phyloP scores from a whole-genome alignment of 2,113 vertebrate species.

The Taxidea taxus region DNA sequence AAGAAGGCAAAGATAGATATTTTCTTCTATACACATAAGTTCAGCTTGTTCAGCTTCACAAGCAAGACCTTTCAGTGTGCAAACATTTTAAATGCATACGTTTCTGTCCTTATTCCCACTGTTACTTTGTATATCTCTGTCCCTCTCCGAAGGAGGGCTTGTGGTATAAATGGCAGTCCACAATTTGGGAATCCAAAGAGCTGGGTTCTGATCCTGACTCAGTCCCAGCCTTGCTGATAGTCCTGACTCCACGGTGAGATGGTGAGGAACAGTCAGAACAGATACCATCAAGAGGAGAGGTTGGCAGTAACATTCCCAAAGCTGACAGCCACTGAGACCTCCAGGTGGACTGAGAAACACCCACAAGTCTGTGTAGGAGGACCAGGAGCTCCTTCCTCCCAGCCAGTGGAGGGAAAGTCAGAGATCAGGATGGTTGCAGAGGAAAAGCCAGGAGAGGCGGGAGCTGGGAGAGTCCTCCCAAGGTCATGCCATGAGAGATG shows the following conservation, averaged over 20 bases:
- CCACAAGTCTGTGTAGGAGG: fast-evolving
- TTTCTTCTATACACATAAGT: not conserved
- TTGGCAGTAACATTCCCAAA: fast-evolving
- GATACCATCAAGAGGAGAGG: not conserved
- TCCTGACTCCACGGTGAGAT: not conserved
- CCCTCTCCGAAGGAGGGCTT: not conserved
- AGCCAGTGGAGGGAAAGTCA: too few relatives aligned
- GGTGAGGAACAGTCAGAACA: not conserved
- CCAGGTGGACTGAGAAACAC: not conserved
- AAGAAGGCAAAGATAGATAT: not conserved
- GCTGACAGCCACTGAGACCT: not conserved
- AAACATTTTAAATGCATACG: not conserved
- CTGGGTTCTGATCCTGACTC: not conserved
- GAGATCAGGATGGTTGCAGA: too few relatives aligned
- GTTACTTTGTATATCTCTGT: not conserved
- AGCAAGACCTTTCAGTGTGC: not conserved
- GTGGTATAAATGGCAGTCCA: not conserved
- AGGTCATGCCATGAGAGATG: not conserved
- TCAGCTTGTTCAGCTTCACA: not conserved
- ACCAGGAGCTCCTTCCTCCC: not conserved
- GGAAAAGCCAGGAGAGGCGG: not conserved
- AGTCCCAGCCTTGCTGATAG: not conserved
- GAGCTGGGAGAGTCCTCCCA: not conserved
- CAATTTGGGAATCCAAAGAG: not conserved
- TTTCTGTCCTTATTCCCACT: not conserved